phyloP scores from a whole-genome alignment of 2,888 invertebrate species.

The Neoscelio sp. region DNA sequence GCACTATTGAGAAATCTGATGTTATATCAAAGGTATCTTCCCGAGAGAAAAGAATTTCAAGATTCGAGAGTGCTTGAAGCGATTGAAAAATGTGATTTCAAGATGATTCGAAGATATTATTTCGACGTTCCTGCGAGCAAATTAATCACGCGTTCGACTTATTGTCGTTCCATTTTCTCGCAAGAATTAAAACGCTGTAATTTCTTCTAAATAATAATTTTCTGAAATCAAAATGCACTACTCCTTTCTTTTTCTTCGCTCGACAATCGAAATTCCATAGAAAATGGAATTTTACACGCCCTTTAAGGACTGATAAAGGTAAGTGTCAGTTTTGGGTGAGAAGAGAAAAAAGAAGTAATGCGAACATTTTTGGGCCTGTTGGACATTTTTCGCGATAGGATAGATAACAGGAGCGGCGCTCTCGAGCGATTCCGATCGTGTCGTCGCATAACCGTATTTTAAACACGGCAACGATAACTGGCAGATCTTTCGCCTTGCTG shows the following conservation, averaged over 20 bases:
- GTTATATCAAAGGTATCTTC: constrained; percentile 38
- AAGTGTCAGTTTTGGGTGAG: constrained; percentile 40
- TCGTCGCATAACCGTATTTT: constrained; percentile 61
- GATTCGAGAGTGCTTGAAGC: not conserved
- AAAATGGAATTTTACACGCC: constrained; percentile 35
- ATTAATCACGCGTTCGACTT: constrained; percentile 28
- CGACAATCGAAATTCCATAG: constrained; percentile 33
- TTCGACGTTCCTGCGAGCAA: constrained; percentile 13
- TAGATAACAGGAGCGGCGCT: constrained; percentile 43
- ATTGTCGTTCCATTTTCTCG: not conserved
- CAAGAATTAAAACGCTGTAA: constrained; percentile 20
- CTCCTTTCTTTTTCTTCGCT: not conserved
- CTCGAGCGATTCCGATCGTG: constrained; percentile 57
- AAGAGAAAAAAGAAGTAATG: constrained; percentile 15
- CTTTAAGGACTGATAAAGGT: constrained; percentile 48
- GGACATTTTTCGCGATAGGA: constrained; percentile 54
- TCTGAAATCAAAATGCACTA: constrained; percentile 10
- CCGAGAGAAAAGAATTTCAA: constrained; percentile 12
- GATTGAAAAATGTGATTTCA: constrained; percentile 40
- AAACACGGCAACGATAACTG: constrained; percentile 62
- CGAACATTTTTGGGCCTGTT: constrained; percentile 52
- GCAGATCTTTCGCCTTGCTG: constrained; percentile 60
- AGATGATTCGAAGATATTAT: constrained; percentile 41
- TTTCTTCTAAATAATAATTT: constrained; percentile 21
- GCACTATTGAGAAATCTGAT: constrained; percentile 32